Conservation (phyloP, 1,140 invertebrate genomes). For the Camponotus vicinus region DNA sequence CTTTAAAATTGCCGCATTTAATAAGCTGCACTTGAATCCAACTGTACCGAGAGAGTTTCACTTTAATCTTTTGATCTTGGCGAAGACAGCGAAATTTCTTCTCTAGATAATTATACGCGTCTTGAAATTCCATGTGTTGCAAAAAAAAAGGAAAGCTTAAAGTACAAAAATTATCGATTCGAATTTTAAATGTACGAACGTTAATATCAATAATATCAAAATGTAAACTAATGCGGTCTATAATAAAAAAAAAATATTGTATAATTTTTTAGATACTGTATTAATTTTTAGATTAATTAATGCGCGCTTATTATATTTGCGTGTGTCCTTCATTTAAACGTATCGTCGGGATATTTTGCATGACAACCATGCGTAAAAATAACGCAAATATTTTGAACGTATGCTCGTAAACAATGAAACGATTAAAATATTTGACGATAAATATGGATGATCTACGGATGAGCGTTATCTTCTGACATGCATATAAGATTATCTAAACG, state of each 20-base stretch:
- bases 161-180: conserved; percentile 21
- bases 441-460: neutral
- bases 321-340: neutral
- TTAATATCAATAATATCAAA: neutral
- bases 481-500: conserved; percentile 23
- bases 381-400: neutral
- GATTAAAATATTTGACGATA: conserved; percentile 9
- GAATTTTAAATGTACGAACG: neutral
- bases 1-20: conserved; percentile 56
- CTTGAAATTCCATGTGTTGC: neutral
- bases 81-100: conserved; percentile 49
- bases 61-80: conserved; percentile 57
- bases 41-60: conserved; percentile 19
- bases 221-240: neutral
- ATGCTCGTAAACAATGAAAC: neutral
- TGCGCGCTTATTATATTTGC: neutral
- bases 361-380: neutral
- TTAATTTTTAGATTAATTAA: neutral
- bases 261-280: too few species aligned
- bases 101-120: conserved; percentile 27
- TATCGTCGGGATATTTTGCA: neutral
- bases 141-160: conserved; percentile 17
- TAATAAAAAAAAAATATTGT: too few species aligned
- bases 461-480: neutral
- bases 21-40: conserved; percentile 51